These are phyloP conservation scores for Contarinia nasturtii DNA, from an alignment of 1,140 invertebrate species.

Conservation along the genomic window DNA sequence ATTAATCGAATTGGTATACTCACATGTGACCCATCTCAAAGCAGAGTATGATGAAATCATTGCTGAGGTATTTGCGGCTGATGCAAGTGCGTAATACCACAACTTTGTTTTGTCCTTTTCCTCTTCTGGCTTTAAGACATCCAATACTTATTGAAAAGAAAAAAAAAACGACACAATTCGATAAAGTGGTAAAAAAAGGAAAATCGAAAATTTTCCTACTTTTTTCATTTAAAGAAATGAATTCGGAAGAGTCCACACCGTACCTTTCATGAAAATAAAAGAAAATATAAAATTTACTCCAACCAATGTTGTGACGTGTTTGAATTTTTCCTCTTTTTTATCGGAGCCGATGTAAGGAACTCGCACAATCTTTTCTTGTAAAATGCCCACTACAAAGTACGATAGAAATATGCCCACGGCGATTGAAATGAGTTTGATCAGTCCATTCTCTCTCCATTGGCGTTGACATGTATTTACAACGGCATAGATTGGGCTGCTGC, in stretches of 20 bases:
- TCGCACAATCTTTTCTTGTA: constrained; percentile 85
- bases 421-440: constrained; percentile 43
- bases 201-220: too few relatives aligned
- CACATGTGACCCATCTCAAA: constrained; percentile 86
- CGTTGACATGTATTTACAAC: not conserved
- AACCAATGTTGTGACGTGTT: constrained; percentile 65
- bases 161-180: too few relatives aligned
- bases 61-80: constrained; percentile 78
- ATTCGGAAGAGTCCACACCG: constrained; percentile 21
- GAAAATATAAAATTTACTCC: constrained; percentile 79
- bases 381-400: constrained; percentile 78
- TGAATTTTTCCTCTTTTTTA: constrained; percentile 58
- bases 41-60: constrained; percentile 96
- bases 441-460: constrained; percentile 12
- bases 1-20: too few relatives aligned
- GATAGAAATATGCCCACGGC: constrained; percentile 72
- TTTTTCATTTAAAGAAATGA: too few relatives aligned
- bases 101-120: constrained; percentile 50
- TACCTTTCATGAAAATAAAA: constrained; percentile 61
- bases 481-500: too few relatives aligned
- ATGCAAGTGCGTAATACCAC: constrained; percentile 56
- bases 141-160: constrained; percentile 9
- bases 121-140: constrained; percentile 32
- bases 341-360: constrained; percentile 67
- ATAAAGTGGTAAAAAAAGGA: not conserved